Base-by-base conservation (phyloP, 2,113 vertebrate genomes). In the Gracilinanus agilis region DNA sequence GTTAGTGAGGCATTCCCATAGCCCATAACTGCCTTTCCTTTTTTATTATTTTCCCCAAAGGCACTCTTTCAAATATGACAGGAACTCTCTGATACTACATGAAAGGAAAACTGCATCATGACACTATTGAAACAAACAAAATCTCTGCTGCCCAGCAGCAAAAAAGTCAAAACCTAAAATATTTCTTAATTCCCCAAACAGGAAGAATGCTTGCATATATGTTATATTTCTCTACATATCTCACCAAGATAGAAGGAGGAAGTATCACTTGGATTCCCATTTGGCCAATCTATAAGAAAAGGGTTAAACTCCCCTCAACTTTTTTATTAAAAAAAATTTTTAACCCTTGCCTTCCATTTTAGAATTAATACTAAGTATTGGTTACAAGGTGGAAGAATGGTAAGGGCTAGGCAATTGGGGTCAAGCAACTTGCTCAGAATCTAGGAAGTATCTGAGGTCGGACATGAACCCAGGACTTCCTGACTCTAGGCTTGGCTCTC, bases 101-200 rank as follows among this genome's bases (percentile, higher is more conserved):
- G 29, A 49, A 67, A 25, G 7, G 6, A 40, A 29, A 61, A 95
- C 27, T 53, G 16, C 12, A 67, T 75, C 5, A 21, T 21, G 12
- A 54, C 2, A 29, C 10, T 27, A 21, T n/a, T 0, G 9, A 25
- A 27, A n/a, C 23, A 19, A 92, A 92, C 58, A 92, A 27, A 75
- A 53, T 56, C 53, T 61, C 53, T 91, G 54, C 91, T 92, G 53
- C 25, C 44, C 29, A 93, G 58, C 11, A n/a, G 53, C 49, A 54
- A 67, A 94, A 89, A 34, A 91, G 29, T 27, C 61, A 54, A 92
- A 67, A 55, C 44, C 24, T 27, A 90, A 95, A 95, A 91, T 61
- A 91, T 12, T 92, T 24, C 83, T 75, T 83, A 55, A 53, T 55
- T 13, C 49, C 53, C 92, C 23, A 56, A 6, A 54, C 24, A 44